A percentile compares a stretch with the other conserved stretches of the same genome.
Conservation (phyloP, 2,888 invertebrate species). For the Lymantria dispar region DNA sequence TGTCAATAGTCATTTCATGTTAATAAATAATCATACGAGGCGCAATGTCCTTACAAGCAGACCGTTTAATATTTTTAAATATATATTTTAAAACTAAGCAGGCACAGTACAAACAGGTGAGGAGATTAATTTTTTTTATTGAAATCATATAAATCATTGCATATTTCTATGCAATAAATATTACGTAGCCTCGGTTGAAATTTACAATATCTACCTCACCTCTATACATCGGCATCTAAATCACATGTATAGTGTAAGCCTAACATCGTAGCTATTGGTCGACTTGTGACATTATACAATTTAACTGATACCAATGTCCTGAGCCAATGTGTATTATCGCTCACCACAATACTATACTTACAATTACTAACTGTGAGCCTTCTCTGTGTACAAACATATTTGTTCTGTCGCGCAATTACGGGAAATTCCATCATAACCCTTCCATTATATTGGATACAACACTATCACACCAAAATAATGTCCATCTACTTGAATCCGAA, state of each 20-base stretch:
- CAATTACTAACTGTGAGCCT: slow-evolving; percentile 51
- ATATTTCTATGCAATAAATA: slow-evolving; percentile 58
- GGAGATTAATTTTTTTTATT: slow-evolving; percentile 61
- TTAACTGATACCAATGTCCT: slow-evolving; percentile 54
- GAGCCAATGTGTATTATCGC: slow-evolving; percentile 42
- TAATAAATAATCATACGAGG: slow-evolving; percentile 54
- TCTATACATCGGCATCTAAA: slow-evolving; percentile 47
- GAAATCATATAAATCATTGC: slow-evolving; percentile 63
- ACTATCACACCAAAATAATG: slow-evolving; percentile 78
- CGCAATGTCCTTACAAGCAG: slow-evolving; percentile 59
- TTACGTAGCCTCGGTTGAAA: slow-evolving; percentile 57
- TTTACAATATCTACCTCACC: slow-evolving; percentile 52
- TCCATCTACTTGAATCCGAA: slow-evolving; percentile 62
- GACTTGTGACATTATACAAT: slow-evolving; percentile 56
- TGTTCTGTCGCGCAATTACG: slow-evolving; percentile 56
- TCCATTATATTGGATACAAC: slow-evolving; percentile 81
- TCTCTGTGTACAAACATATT: slow-evolving; percentile 51
- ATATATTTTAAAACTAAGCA: slow-evolving; percentile 60
- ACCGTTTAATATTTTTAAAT: slow-evolving; percentile 54
- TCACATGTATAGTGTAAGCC: slow-evolving; percentile 49
- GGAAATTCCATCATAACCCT: slow-evolving; percentile 71
- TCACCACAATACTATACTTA: slow-evolving; percentile 59
- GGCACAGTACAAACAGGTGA: slow-evolving; percentile 70
- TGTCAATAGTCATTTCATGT: slow-evolving; percentile 49
- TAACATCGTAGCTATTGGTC: slow-evolving; percentile 52